Conservation (phyloP, 2,888 invertebrate genomes). For the Drosophila putrida region DNA sequence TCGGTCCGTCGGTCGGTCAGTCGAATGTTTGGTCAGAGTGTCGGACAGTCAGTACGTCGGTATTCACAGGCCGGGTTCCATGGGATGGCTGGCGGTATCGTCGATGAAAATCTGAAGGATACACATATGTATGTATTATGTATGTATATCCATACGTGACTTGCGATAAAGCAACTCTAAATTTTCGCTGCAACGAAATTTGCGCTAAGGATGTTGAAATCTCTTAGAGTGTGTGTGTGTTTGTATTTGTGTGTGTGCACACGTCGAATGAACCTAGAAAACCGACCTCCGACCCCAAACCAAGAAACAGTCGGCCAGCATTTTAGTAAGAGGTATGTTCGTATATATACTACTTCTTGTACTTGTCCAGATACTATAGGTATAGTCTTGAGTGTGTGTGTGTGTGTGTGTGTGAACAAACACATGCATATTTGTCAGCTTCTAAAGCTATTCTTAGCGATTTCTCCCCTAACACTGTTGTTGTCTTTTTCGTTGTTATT, state of each 20-base stretch:
- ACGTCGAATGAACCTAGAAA: slow-evolving; percentile 39
- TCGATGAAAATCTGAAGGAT: slow-evolving; percentile 77
- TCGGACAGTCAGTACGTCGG: slow-evolving; percentile 41
- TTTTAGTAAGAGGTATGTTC: slow-evolving; percentile 49
- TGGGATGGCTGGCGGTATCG: slow-evolving; percentile 37
- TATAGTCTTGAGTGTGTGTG: slow-evolving; percentile 19
- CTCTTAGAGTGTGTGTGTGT: slow-evolving; percentile 37
- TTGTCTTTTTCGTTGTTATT: slow-evolving; percentile 58
- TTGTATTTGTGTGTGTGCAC: slow-evolving; percentile 30
- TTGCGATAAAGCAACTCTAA: slow-evolving; percentile 76
- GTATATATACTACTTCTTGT: slow-evolving; percentile 17
- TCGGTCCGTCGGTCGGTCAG: slow-evolving; percentile 44
- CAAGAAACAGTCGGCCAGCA: slow-evolving; percentile 51
- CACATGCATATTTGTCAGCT: slow-evolving; percentile 54
- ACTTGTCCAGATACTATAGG: slow-evolving; percentile 16
- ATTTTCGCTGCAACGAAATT: slow-evolving; percentile 76
- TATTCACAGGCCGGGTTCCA: slow-evolving; percentile 34
- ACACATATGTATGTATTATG: slow-evolving; percentile 47
- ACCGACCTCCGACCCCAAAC: slow-evolving; percentile 15
- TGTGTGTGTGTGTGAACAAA: slow-evolving; percentile 28
- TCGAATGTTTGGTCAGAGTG: slow-evolving; percentile 28
- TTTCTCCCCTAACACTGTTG: slow-evolving; percentile 57
- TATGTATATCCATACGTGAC: slow-evolving; percentile 52
- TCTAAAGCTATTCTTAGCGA: slow-evolving; percentile 67
- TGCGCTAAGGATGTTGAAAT: slow-evolving; percentile 70